phyloP scores from a whole-genome alignment of 2,797 vertebrate genomes.

The Pseudopleuronectes americanus region DNA sequence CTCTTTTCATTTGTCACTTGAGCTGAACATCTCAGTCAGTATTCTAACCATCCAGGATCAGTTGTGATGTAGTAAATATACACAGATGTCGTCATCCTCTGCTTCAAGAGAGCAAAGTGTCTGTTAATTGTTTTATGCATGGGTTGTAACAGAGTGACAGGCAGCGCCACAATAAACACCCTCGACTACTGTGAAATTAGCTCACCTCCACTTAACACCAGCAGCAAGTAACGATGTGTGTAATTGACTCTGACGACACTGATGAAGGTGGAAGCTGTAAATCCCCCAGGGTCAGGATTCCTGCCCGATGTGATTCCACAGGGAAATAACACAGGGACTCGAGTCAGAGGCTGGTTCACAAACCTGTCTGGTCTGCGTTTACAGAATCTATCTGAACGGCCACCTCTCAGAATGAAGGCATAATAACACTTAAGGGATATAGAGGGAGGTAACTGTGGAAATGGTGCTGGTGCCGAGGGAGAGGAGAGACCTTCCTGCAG shows the following conservation, averaged over 20 bases:
- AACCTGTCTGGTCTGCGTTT: conserved; percentile 49
- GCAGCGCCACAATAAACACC: conserved; percentile 58
- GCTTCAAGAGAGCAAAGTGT: conserved; percentile 28
- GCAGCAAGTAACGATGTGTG: conserved; percentile 70
- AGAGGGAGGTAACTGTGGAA: background rate
- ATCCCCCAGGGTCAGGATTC: conserved; percentile 55
- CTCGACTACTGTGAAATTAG: conserved; percentile 59
- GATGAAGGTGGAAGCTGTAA: conserved; percentile 59
- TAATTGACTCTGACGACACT: conserved; percentile 75
- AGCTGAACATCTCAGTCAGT: no score
- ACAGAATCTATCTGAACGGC: conserved; percentile 51
- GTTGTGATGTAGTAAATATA: no score
- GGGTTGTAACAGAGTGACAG: conserved; percentile 59
- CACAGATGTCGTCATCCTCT: background rate
- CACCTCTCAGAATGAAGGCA: background rate
- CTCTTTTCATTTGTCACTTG: no score
- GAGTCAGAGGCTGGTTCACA: conserved; percentile 25
- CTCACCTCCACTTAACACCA: conserved; percentile 70
- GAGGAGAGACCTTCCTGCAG: conserved; percentile 22
- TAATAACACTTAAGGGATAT: conserved; percentile 19
- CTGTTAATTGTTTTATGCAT: conserved; percentile 54
- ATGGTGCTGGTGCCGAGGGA: conserved; percentile 2
- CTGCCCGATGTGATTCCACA: conserved; percentile 47
- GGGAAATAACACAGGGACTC: conserved; percentile 46
- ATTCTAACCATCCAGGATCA: no score